Evolutionary conservation across 1,140 invertebrate genomes (phyloP), one percentile per base, ranked within the genome.

Genomic region (Rhopalosiphum padi): DNA sequence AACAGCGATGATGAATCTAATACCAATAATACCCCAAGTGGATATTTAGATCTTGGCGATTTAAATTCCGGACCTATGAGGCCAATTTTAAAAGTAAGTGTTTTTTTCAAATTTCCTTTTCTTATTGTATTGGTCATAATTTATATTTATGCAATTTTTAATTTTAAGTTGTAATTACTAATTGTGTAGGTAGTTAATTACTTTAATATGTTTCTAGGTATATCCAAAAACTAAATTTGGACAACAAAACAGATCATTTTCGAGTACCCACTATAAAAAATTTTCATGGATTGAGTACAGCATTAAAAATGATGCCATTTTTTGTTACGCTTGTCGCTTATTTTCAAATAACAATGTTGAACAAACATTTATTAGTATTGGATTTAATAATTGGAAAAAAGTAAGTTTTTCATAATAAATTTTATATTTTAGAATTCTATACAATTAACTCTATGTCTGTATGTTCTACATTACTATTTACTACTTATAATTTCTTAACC

Each of bases 361-460:
- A 83, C 35, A 83, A 41, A 83, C 82, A 83, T 83, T 83, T 83
- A 83, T 83, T 35, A 83, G 37, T 23, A 83, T 35, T 83, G 82
- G 15, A 35, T 83, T 83, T 37, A 82, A 82, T 82, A 37, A 82
- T 82, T 82, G n/a, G 77, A 82, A 82, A 82, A 82, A 82, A 82
- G 77, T n/a, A 82, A 82, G 35, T 82, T 82, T n/a, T 82, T 82
- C 18, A 48, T 48, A 48, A 48, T 48, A 48, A 48, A 15, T 48
- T 48, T 48, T 48, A 48, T 8, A 48, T 48, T 48, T 48, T 48
- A 48, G 48, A 48, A 48, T 48, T 48, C 48, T 48, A 48, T 48
- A 48, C 48, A 48, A 48, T 18, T 48, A 48, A 48, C 48, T 48
- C 11, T 48, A 48, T 48, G 15, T 48, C 48, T 48, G 48, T 48